These are phyloP conservation scores for Arbacia lixula DNA, from an alignment of 53 echinoderm and acorn worm species.

Conservation along the genomic window DNA sequence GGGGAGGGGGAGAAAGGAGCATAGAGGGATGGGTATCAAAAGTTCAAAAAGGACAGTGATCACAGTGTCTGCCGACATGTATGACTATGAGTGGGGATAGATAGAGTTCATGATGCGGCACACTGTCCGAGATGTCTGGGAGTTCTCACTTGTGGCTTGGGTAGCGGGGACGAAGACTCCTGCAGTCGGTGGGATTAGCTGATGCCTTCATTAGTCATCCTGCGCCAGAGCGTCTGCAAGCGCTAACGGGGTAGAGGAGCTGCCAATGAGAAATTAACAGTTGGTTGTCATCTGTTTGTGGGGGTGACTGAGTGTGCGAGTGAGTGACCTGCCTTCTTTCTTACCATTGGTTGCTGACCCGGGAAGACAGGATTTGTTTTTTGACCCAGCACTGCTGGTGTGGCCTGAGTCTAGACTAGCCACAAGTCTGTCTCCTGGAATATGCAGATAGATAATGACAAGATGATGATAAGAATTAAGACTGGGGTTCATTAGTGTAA, in stretches of 20 bases:
- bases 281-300: slow-evolving; percentile 58
- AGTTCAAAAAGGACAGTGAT: too few species aligned
- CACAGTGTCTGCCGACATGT: too few species aligned
- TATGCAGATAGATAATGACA: too few species aligned
- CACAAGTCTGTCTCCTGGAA: too few species aligned
- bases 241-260: background rate
- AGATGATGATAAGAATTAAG: too few species aligned
- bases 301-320: too few species aligned
- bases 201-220: slow-evolving; percentile 30
- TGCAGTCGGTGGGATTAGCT: too few species aligned
- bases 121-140: slow-evolving; percentile 18
- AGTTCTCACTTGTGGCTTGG: background rate
- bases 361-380: slow-evolving; percentile 34
- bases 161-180: background rate
- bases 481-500: too few species aligned
- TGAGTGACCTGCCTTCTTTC: slow-evolving; percentile 37
- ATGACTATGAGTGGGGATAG: background rate
- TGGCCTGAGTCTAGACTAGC: background rate
- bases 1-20: too few species aligned
- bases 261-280: slow-evolving; percentile 47
- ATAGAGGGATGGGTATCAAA: too few species aligned
- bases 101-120: slow-evolving; percentile 4
- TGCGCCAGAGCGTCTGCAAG: too few species aligned
- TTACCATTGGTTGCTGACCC: slow-evolving; percentile 12
- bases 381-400: background rate